phyloP scores from a whole-genome alignment of 37 sponge, comb jelly and placozoan genomes.

The Bolinopsis microptera region DNA sequence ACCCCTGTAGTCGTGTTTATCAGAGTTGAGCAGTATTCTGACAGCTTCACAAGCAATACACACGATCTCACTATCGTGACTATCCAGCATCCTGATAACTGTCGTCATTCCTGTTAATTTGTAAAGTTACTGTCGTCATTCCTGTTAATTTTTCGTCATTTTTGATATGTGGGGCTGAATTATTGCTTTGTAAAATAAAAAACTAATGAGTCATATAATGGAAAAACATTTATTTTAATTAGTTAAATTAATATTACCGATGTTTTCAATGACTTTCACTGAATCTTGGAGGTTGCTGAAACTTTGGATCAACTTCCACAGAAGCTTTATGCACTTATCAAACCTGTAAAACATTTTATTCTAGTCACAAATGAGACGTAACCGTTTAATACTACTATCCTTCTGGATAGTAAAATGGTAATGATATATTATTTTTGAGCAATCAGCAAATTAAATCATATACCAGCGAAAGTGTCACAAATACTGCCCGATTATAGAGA shows the following conservation, averaged over 20 bases:
- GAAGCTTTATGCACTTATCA: constrained; percentile 47
- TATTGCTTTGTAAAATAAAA: no score
- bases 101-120: constrained; percentile 10
- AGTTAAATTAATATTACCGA: constrained; percentile 14
- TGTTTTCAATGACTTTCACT: constrained; percentile 58
- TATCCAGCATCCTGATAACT: constrained; percentile 48
- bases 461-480: no score
- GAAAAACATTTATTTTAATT: no score
- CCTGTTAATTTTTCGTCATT: no score
- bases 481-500: no score
- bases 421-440: no score
- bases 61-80: not conserved
- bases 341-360: constrained; percentile 15
- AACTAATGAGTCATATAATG: no score
- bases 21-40: constrained; percentile 41
- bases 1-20: constrained; percentile 11
- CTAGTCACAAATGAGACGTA: not conserved
- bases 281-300: constrained; percentile 49
- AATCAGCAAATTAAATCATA: no score
- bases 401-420: no score
- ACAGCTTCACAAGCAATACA: constrained; percentile 27
- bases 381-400: no score
- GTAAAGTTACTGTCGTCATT: no score
- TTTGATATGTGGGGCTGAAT: no score
- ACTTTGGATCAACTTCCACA: constrained; percentile 54